Evolutionary conservation across 2,113 vertebrate species (phyloP).

Genomic region (Neodontobutis hainanensis): DNA sequence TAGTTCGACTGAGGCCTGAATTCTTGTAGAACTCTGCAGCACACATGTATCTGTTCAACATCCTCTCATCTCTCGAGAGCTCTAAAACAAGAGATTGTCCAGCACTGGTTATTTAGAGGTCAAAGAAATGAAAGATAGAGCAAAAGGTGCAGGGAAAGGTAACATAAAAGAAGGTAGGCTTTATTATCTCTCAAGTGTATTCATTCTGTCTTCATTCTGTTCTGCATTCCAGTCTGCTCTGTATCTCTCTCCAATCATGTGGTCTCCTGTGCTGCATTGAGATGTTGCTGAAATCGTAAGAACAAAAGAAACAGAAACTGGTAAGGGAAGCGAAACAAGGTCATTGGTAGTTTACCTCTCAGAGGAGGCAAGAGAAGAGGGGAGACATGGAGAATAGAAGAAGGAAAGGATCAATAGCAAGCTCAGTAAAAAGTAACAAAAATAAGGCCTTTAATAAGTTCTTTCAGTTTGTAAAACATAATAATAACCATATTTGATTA

Average conservation of each 20-base stretch:
- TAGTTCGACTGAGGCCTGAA: conserved; percentile 69
- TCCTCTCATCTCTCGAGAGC: conserved; percentile 75
- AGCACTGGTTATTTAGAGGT: conserved; percentile 73
- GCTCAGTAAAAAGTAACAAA: conserved; percentile 28
- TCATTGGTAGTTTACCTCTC: conserved; percentile 73
- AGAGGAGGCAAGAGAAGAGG: conserved; percentile 30
- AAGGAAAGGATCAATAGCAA: conserved; percentile 37
- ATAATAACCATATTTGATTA: not conserved
- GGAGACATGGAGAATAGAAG: conserved; percentile 18
- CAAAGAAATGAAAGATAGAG: conserved; percentile 58
- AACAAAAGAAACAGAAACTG: conserved; percentile 62
- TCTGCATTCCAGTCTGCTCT: conserved; percentile 38
- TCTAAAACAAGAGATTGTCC: conserved; percentile 80
- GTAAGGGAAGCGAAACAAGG: conserved; percentile 63
- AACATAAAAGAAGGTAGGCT: not conserved
- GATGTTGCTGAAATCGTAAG: conserved; percentile 63
- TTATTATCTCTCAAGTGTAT: conserved; percentile 23
- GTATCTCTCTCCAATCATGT: conserved; percentile 51
- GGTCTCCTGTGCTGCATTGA: conserved; percentile 49
- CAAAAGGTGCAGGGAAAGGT: conserved; percentile 74
- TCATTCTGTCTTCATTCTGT: conserved; percentile 27
- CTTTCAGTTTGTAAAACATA: conserved; percentile 10
- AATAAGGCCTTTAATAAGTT: no score
- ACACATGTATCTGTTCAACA: conserved; percentile 80
- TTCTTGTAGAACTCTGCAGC: conserved; percentile 81